Conservation (phyloP, 2,797 vertebrate genomes). For the Apogon talboti region DNA sequence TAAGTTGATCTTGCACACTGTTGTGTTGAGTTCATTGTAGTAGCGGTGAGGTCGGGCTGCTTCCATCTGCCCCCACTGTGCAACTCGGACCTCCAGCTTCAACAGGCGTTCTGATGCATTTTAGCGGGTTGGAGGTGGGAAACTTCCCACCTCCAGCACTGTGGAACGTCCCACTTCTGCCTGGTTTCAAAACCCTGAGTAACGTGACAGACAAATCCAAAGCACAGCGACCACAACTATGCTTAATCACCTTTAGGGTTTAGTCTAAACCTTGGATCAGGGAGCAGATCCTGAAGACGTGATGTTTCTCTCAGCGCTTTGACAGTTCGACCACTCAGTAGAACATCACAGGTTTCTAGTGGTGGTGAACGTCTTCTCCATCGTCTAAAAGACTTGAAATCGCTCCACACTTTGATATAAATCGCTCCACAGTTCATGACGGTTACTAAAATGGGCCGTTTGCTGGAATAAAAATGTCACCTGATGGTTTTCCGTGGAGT, state of each 20-base stretch:
- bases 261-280: slow-evolving; percentile 6
- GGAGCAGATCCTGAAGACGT: background rate
- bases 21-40: too few species aligned
- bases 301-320: background rate
- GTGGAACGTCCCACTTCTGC: too few species aligned
- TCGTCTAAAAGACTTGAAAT: slow-evolving; percentile 20
- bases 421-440: slow-evolving; percentile 17
- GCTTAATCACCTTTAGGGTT: background rate
- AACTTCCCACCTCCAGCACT: too few species aligned
- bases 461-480: slow-evolving; percentile 22
- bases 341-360: too few species aligned
- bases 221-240: slow-evolving; percentile 1
- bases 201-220: slow-evolving; percentile 1
- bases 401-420: background rate
- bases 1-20: too few species aligned
- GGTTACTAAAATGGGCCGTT: slow-evolving; percentile 24
- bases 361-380: too few species aligned
- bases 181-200: too few species aligned
- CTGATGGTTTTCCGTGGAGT: slow-evolving; percentile 18
- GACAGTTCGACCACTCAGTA: background rate
- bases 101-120: too few species aligned
- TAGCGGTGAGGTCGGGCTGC: too few species aligned
- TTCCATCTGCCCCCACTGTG: too few species aligned
- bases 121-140: too few species aligned
- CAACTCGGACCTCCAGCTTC: too few species aligned